Evolutionary conservation across 2,797 vertebrate species (phyloP), one percentile per base, ranked within the genome.

Genomic region (Sylvilagus floridanus): DNA sequence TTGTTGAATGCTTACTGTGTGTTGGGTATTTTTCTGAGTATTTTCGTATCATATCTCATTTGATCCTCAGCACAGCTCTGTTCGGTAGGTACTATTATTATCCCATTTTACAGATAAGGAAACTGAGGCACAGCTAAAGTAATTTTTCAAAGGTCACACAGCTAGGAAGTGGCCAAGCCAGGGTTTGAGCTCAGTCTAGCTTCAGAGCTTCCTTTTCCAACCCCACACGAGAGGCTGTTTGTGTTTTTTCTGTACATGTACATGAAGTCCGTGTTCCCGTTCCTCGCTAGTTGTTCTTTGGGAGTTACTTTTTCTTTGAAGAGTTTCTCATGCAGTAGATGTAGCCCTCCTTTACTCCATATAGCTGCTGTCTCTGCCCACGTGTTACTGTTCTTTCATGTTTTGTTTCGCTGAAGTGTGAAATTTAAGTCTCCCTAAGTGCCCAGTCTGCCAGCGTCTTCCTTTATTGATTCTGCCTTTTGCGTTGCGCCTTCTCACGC

Each of bases 401-500:
- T 71, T 50, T 92, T 73, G 24, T 73, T 93, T 94, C 88, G 62
- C 86, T 88, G 37, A 92, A 81, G 66, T 66, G 9, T 28, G 75
- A 76, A 88, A 63, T 37, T n/a, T 52, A 21, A 82, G 4, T 42
- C 73, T 94, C 57, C 78, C 0, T 66, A 28, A 35, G 78, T 63
- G 19, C 19, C 42, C 50, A 52, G 5, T 68, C 73, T 77, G 7
- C 28, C 65, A 11, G 4, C 12, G 57, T 50, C 84, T 82, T 50
- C 30, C 78, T 93, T 4, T 54, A 22, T 26, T 63, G 62, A 50
- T 35, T 50, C 69, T 77, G 68, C 28, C 7, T 89, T 92, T 84
- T 21, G 7, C 57, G 21, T 60, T 26, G 6, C 9, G 68, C 60
- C 37, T 84, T 79, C 83, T 79, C 35, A 50, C 22, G 28, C 62